Evolutionary conservation across 2,888 invertebrate genomes (phyloP), one percentile per base, ranked within the genome.

Genomic region (Plebejus anna): DNA sequence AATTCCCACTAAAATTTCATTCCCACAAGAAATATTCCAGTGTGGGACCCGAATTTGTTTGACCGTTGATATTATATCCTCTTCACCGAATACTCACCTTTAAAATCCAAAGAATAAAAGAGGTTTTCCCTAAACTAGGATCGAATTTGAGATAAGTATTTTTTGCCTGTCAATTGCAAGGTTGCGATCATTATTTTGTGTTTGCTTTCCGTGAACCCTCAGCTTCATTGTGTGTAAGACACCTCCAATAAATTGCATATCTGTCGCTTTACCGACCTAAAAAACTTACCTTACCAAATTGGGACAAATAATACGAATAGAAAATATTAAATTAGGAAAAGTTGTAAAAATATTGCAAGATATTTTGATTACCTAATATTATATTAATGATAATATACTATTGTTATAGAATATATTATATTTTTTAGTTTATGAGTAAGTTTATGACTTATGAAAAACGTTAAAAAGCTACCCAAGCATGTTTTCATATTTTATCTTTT

Each of bases 11-110:
- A 80, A 82, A 79, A 76, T 75, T 81, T 76, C 78, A 81, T 85
- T 87, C 86, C 82, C 87, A 86, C 82, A 84, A 82, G 85, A 86
- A 84, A 82, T 82, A 82, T 84, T 82, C 75, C 79, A 76, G 80
- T 82, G 81, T 83, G 82, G 81, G 83, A 84, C 75, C 76, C 77
- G 75, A 77, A 79, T 77, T 76, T 78, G 78, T 80, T 78, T 77
- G 76, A 77, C 77, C 77, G 73, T 76, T 76, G 59, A 77, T 55
- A 55, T 32, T 72, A 47, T 71, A 47, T 11, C 47, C 7, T 47
- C 11, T 22, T 6, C 42, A 4, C 47, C 51, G 13, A 73, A 55
- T 28, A 4, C 5, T 6, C 4, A 73, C 32, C 42, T 55, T 73
- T 7, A 13, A 9, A 32, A 32, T 16, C 6, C 3, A 55, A 28